A percentile compares a stretch with the other conserved stretches of the same genome.
Evolutionary conservation across 2,113 vertebrate species (phyloP).

Genomic region (Pelobates fuscus): DNA sequence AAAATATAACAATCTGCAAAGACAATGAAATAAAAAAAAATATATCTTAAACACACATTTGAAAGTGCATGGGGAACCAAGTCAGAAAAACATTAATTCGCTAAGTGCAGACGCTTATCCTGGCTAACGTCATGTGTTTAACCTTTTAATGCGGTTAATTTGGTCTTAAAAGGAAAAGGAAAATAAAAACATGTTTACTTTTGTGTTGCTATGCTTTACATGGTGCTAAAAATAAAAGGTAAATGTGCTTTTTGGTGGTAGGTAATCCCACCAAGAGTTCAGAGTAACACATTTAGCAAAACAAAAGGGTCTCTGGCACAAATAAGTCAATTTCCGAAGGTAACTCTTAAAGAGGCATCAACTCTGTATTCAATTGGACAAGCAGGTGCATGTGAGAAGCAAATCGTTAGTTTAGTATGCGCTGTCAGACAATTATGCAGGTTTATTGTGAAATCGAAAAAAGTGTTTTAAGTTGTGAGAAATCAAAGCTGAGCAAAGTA

Average conservation of each 20-base stretch:
- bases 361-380: neutral
- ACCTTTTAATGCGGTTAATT: constrained; percentile 64
- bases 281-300: constrained; percentile 44
- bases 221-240: constrained; percentile 74
- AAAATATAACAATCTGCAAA: constrained; percentile 58
- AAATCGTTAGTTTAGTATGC: too few species aligned
- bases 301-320: constrained; percentile 34
- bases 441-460: too few species aligned
- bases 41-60: constrained; percentile 59
- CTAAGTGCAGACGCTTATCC: constrained; percentile 52
- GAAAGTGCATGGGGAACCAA: constrained; percentile 36
- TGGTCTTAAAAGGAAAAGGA: constrained; percentile 66
- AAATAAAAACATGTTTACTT: constrained; percentile 64
- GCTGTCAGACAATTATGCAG: too few species aligned
- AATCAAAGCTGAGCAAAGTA: too few species aligned
- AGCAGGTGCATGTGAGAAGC: neutral
- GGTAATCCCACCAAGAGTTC: constrained; percentile 61
- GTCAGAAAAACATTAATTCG: constrained; percentile 45
- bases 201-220: constrained; percentile 69
- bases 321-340: neutral
- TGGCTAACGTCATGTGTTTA: constrained; percentile 61
- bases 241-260: constrained; percentile 63
- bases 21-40: constrained; percentile 54
- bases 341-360: constrained; percentile 13
- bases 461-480: too few species aligned